These are phyloP conservation scores for Nebria brevicollis DNA, from an alignment of 2,888 invertebrate species.

Conservation along the genomic window DNA sequence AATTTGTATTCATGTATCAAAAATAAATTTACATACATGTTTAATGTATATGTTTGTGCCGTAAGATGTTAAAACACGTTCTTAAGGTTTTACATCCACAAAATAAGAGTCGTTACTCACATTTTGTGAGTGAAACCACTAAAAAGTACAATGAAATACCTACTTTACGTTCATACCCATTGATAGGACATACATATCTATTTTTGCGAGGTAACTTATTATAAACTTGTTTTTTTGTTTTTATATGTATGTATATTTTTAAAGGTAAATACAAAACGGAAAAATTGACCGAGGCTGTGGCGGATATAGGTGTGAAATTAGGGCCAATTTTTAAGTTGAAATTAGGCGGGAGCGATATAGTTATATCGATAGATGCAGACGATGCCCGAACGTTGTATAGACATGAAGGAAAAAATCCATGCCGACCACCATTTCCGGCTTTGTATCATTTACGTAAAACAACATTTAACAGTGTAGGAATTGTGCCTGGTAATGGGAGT, in stretches of 20 bases:
- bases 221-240: neutral
- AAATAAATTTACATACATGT: constrained; percentile 30
- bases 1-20: neutral
- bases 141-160: constrained; percentile 53
- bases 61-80: neutral
- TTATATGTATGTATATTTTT: constrained; percentile 35
- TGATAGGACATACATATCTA: constrained; percentile 59
- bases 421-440: constrained; percentile 66
- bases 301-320: constrained; percentile 60
- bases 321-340: constrained; percentile 65
- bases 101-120: neutral
- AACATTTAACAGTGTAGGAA: constrained; percentile 63
- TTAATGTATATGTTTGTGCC: constrained; percentile 26
- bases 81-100: neutral
- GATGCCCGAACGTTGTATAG: constrained; percentile 63
- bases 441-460: constrained; percentile 64
- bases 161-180: constrained; percentile 55
- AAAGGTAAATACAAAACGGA: constrained; percentile 60
- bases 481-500: constrained; percentile 69
- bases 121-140: neutral
- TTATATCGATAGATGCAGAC: constrained; percentile 65
- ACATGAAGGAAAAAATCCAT: constrained; percentile 65
- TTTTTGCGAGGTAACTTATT: constrained; percentile 58
- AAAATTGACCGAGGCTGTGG: constrained; percentile 62
- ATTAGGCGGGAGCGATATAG: constrained; percentile 62